Percentiles rank a stretch among this genome's conserved stretches.
Conservation (phyloP, 2,888 invertebrate genomes). For the Drosophila mimetica region DNA sequence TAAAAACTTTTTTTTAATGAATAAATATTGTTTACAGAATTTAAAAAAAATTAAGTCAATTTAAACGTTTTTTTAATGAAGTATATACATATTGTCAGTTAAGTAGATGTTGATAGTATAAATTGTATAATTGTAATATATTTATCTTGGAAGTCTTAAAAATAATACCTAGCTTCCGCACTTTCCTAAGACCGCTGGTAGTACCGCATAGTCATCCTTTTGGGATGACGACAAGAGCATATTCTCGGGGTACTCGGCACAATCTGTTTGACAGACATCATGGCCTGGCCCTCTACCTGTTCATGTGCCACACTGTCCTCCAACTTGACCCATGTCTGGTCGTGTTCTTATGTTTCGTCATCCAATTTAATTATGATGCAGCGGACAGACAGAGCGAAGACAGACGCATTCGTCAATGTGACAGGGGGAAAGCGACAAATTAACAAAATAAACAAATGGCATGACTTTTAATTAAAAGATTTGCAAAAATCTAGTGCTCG, state of each 20-base stretch:
- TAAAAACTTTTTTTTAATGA: no score
- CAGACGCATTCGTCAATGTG: slow-evolving; percentile 78
- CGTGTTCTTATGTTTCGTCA: slow-evolving; percentile 57
- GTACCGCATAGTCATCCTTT: neutral
- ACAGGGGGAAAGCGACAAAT: slow-evolving; percentile 64
- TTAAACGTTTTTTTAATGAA: no score
- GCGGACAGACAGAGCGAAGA: slow-evolving; percentile 65
- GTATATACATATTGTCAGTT: no score
- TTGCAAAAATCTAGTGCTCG: slow-evolving; percentile 19
- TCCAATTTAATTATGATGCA: slow-evolving; percentile 81
- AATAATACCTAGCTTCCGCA: neutral
- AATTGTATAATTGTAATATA: no score
- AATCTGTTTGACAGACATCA: slow-evolving; percentile 24
- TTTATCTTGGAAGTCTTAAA: neutral
- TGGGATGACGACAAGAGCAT: slow-evolving; percentile 7
- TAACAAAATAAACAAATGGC: slow-evolving; percentile 75
- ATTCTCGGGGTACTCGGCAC: slow-evolving; percentile 3
- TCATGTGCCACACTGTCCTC: slow-evolving; percentile 50
- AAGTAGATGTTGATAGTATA: no score
- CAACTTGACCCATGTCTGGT: slow-evolving; percentile 72
- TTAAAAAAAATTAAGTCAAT: no score
- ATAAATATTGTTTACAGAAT: no score
- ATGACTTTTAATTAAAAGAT: slow-evolving; percentile 67
- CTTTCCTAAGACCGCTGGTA: neutral
- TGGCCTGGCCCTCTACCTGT: slow-evolving; percentile 19